Percentiles rank a stretch among this genome's conserved stretches.
Conservation (phyloP, 1,140 invertebrate genomes). For the Sitophilus oryzae region DNA sequence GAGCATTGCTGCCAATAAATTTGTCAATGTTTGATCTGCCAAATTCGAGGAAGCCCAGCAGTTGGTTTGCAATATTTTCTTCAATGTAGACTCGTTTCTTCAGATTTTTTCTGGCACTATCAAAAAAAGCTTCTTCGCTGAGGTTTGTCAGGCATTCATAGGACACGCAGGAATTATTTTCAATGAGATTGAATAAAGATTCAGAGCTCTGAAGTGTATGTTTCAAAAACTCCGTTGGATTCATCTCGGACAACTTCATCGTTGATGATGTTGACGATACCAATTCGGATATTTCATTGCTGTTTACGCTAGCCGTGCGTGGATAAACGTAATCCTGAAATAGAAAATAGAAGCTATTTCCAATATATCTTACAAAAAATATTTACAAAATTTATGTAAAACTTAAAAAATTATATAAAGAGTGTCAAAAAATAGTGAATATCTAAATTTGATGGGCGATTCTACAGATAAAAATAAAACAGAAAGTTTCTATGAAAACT, state of each 20-base stretch:
- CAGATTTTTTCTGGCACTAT: not conserved
- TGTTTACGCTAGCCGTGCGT: not conserved
- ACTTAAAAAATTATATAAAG: too few relatives aligned
- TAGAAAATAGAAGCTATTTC: too few relatives aligned
- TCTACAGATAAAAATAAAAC: not conserved
- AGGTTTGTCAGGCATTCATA: not conserved
- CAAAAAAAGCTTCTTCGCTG: not conserved
- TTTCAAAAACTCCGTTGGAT: too few relatives aligned
- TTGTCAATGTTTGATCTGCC: not conserved
- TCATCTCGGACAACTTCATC: not conserved
- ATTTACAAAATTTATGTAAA: too few relatives aligned
- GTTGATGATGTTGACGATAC: not conserved
- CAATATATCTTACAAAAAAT: too few relatives aligned
- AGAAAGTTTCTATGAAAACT: too few relatives aligned
- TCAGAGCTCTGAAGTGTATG: too few relatives aligned
- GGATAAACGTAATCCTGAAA: not conserved
- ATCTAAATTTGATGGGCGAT: too few relatives aligned
- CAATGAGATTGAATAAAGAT: too few relatives aligned
- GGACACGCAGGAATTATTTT: too few relatives aligned
- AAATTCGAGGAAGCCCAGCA: not conserved
- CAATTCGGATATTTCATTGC: not conserved
- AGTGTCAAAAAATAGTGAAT: too few relatives aligned
- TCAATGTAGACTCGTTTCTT: not conserved
- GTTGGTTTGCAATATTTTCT: not conserved
- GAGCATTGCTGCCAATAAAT: slow-evolving; percentile 1